Evolutionary conservation across 2,113 vertebrate genomes (phyloP), one percentile per base, ranked within the genome.

Genomic region (Melospiza georgiana): DNA sequence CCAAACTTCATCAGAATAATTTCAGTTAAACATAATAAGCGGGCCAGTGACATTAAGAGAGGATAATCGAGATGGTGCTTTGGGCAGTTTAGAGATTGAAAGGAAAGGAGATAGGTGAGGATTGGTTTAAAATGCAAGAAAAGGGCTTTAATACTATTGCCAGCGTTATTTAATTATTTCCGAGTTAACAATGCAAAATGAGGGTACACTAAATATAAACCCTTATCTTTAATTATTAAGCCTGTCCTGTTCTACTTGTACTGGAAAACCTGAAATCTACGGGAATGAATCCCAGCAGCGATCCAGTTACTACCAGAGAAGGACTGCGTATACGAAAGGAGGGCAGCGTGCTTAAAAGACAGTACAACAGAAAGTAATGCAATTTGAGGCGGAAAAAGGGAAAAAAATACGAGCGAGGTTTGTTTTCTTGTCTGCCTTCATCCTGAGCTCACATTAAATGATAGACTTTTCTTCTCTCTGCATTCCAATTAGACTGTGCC

Each of bases 401-500:
- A 5, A 25, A 61, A 23, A 58, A 71, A 69, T n/a, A 49, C 28
- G 25, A 13, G 30, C 9, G 15, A 58, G 54, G 49, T 80, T 89
- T 59, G 75, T 92, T 94, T 88, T 51, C 87, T 84, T 55, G 84
- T 72, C 87, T 93, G 86, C 74, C 82, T 83, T 74, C 71, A 82
- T 48, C 65, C 71, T 22, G 65, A 75, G 80, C 84, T 94, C 73
- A 20, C 65, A 87, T 96, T 77, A 95, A 97, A 97, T 79, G 97
- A 89, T 55, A 96, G 90, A 94, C 88, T 89, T 97, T 93, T 94
- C 94, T 95, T 90, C 93, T 95, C 93, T 71, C 96, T 90, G 97
- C 96, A 97, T 98, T 97, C 97, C 94, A 97, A 97, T 98, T 96
- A 98, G 97, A 21, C 74, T 87, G 85, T 95, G 96, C 90, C 95